phyloP scores from a whole-genome alignment of 2,888 invertebrate species.

The Catotricha subobsoleta region DNA sequence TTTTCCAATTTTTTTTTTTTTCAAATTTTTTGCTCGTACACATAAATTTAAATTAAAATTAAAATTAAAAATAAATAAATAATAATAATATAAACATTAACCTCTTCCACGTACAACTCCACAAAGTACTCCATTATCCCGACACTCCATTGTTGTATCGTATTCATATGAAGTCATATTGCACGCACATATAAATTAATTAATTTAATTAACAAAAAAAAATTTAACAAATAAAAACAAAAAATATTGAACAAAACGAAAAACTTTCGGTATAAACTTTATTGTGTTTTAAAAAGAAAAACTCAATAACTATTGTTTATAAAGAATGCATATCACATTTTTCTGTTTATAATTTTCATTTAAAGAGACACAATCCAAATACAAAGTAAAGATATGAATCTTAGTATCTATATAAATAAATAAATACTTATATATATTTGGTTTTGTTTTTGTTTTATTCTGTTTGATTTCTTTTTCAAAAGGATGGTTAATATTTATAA shows the following conservation, averaged over 20 bases:
- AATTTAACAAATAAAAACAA: neutral
- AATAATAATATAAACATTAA: constrained; percentile 3
- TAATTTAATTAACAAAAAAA: neutral
- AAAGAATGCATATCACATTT: no score
- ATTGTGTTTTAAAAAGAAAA: no score
- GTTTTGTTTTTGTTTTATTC: no score
- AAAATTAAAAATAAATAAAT: neutral
- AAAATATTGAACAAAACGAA: neutral
- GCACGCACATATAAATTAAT: constrained; percentile 5
- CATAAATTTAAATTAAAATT: neutral
- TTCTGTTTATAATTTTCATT: no score
- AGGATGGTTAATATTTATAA: no score
- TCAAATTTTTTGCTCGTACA: neutral
- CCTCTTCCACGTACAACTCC: constrained; percentile 14
- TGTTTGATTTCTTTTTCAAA: no score
- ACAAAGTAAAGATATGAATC: no score
- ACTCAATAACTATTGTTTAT: no score
- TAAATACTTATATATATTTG: no score
- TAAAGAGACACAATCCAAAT: no score
- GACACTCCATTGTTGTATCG: constrained; percentile 30
- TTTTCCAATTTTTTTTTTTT: neutral
- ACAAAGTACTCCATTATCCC: constrained; percentile 21
- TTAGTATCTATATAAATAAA: no score
- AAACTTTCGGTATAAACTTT: no score
- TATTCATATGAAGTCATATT: constrained; percentile 30